Evolutionary conservation across 2,888 invertebrate genomes (phyloP), one percentile per base, ranked within the genome.

Genomic region (Dinocampus coccinellae): DNA sequence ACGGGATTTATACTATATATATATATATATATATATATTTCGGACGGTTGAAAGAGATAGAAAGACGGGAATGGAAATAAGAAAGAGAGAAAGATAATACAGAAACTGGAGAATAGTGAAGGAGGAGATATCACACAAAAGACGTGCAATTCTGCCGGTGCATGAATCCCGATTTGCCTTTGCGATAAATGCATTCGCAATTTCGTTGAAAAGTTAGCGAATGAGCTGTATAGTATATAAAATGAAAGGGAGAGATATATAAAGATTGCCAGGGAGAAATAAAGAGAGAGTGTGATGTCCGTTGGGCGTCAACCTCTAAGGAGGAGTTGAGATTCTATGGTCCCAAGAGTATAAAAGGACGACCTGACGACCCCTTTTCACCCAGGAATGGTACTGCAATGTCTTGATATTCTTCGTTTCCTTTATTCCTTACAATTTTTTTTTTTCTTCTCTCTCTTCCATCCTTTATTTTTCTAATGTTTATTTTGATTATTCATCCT

Each of bases 181-280:
- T 39, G 64, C 73, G 71, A 75, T 74, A 72, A 77, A 80, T 72
- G 76, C 75, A 77, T 79, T 78, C 72, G 76, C 73, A 70, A 78
- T 77, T 78, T 69, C 70, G 73, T 64, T 69, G 69, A 75, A 76
- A 76, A 73, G 74, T 74, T 72, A 68, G 52, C 65, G 60, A 22
- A 29, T 39, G 63, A 69, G 47, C 60, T 71, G 73, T 69, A 73
- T 73, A 66, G 73, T 60, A 58, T 1, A 36, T n/a, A 39, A n/a
- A 34, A 22, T 7, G 36, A 36, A 10, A 36, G 10, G 10, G 36
- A 36, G 36, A 36, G 36, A 36, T n/a, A n/a, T n/a, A n/a, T n/a
- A n/a, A n/a, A n/a, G n/a, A n/a, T n/a, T n/a, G n/a, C n/a, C n/a
- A n/a, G n/a, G n/a, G n/a, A n/a, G n/a, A n/a, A n/a, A n/a, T n/a